Percentiles rank a stretch among this genome's conserved stretches.
Conservation (phyloP, 1,140 invertebrate species). For the Trypoxylus dichotomus region DNA sequence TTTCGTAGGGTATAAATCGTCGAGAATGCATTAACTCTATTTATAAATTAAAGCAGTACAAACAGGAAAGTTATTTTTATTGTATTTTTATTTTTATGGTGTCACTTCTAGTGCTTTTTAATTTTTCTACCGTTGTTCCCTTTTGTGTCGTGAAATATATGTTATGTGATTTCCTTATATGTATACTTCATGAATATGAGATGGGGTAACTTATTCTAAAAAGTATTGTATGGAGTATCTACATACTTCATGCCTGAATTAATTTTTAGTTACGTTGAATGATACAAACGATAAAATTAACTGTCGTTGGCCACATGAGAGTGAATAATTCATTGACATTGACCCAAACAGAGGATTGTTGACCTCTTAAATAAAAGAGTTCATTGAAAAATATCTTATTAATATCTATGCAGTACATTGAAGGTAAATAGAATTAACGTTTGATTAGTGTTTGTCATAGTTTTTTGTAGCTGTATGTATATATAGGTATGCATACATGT, state of each 20-base stretch:
- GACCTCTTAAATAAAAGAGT: no score
- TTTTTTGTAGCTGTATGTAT: no score
- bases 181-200: conserved; percentile 7
- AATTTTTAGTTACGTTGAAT: background rate
- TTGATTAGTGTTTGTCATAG: no score
- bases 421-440: no score
- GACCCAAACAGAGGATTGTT: background rate
- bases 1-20: background rate
- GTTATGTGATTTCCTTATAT: background rate
- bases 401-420: no score
- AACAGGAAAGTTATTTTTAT: conserved; percentile 21
- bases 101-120: conserved; percentile 21
- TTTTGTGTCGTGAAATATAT: background rate
- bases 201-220: background rate
- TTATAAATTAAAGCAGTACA: conserved; percentile 18
- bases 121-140: conserved; percentile 16
- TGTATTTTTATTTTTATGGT: conserved; percentile 23
- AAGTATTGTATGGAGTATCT: background rate
- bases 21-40: background rate
- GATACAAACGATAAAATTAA: background rate
- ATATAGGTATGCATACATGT: background rate
- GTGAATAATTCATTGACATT: background rate
- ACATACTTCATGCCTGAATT: background rate
- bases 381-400: no score
- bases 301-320: background rate